phyloP scores from a whole-genome alignment of 2,888 invertebrate species.

The Tromatobia lineatoria region DNA sequence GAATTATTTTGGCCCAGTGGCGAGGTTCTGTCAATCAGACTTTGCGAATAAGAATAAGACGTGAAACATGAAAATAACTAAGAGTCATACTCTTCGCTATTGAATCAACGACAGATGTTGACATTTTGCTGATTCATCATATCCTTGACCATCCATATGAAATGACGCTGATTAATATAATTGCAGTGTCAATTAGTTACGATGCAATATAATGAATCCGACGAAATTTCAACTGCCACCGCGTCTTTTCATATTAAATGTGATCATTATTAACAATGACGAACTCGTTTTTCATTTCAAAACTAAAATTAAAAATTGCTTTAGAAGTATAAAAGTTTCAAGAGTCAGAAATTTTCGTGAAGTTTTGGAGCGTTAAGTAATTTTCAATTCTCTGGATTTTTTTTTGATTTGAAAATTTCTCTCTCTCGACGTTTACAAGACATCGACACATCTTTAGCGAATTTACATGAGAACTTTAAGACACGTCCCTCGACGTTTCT shows the following conservation, averaged over 20 bases:
- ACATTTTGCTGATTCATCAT: constrained; percentile 25
- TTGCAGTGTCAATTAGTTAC: constrained; percentile 15
- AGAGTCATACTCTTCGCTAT: constrained; percentile 2
- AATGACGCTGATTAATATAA: constrained; percentile 33
- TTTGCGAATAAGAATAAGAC: constrained; percentile 4
- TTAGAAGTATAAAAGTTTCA: too few species aligned
- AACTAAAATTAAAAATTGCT: too few species aligned
- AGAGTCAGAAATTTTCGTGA: too few species aligned
- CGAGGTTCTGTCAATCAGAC: too few species aligned
- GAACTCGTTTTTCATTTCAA: constrained; percentile 10
- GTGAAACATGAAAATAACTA: constrained; percentile 17
- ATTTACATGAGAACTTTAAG: constrained; percentile 23
- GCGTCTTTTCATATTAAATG: background rate
- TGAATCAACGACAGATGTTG: constrained; percentile 26
- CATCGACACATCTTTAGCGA: background rate
- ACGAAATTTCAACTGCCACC: too few species aligned
- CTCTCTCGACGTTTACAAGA: constrained; percentile 10
- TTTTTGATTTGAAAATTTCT: background rate
- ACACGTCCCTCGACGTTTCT: constrained; percentile 9
- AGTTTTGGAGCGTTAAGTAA: background rate
- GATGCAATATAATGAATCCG: background rate
- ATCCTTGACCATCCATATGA: constrained; percentile 14
- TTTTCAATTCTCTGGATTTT: background rate
- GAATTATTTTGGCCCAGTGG: too few species aligned
- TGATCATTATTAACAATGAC: constrained; percentile 31